phyloP scores from a whole-genome alignment of 2,797 vertebrate species.

The Alosa sapidissima region DNA sequence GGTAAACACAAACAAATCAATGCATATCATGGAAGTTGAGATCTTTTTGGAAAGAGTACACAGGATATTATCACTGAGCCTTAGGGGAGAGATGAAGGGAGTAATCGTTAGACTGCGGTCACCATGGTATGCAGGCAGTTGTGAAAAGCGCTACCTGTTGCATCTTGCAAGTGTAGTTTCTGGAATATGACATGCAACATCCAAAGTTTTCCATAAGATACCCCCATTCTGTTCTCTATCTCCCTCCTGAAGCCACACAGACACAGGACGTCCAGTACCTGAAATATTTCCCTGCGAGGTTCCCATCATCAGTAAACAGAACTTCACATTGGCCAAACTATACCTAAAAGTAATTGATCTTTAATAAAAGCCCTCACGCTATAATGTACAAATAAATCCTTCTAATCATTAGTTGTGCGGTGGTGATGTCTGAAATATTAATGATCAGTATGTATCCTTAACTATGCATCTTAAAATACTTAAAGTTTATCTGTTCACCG shows the following conservation, averaged over 20 bases:
- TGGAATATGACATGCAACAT: slow-evolving; percentile 71
- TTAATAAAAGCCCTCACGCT: not conserved
- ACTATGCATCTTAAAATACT: not conserved
- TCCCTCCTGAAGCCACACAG: not conserved
- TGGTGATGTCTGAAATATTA: not conserved
- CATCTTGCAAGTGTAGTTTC: slow-evolving; percentile 81
- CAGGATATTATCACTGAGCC: slow-evolving; percentile 73
- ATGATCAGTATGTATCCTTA: not conserved
- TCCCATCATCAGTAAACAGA: not conserved
- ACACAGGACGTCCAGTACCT: not conserved
- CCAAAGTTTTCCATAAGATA: slow-evolving; percentile 3
- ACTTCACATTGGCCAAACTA: not conserved
- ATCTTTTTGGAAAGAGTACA: slow-evolving; percentile 71
- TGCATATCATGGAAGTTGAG: slow-evolving; percentile 60
- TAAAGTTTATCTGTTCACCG: not conserved
- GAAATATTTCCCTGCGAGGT: not conserved
- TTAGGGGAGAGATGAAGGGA: slow-evolving; percentile 74
- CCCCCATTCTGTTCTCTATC: not conserved
- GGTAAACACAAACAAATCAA: slow-evolving; percentile 76
- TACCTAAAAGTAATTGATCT: not conserved
- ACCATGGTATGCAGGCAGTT: slow-evolving; percentile 80
- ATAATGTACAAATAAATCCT: not conserved
- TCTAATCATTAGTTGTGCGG: no score
- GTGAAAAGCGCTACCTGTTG: slow-evolving; percentile 77
- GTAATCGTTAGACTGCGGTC: slow-evolving; percentile 80